Percentiles rank a stretch among this genome's conserved stretches.
phyloP scores from a whole-genome alignment of 2,888 invertebrate genomes.

The Habroteleia sp. region DNA sequence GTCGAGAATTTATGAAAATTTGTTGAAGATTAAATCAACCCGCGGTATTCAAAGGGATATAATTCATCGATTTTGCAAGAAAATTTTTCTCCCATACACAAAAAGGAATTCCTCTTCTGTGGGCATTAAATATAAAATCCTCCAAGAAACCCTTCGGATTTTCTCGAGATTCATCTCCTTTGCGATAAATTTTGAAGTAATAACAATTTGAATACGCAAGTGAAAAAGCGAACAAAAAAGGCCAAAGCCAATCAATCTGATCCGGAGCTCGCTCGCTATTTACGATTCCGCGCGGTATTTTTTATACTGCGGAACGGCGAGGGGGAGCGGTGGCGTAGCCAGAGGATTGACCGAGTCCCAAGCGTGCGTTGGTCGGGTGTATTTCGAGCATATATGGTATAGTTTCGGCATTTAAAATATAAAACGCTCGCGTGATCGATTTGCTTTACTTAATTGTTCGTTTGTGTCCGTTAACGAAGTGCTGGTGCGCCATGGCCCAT shows the following conservation, averaged over 20 bases:
- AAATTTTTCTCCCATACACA: too few species aligned
- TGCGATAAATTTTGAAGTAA: too few species aligned
- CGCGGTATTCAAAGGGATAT: too few species aligned
- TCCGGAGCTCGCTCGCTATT: conserved; percentile 1
- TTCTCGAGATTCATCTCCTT: too few species aligned
- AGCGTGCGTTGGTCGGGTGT: conserved; percentile 1
- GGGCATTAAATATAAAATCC: too few species aligned
- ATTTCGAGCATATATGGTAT: neutral
- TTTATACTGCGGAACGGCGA: conserved; percentile 6
- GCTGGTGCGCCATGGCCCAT: conserved; percentile 60
- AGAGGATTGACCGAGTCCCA: conserved; percentile 12
- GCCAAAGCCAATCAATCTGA: conserved; percentile 6
- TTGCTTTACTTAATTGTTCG: conserved; percentile 59
- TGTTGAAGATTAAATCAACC: too few species aligned
- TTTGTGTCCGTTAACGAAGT: conserved; percentile 64
- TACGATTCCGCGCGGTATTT: conserved; percentile 3
- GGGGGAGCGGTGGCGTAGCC: neutral
- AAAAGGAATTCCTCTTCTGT: too few species aligned
- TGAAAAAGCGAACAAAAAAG: neutral
- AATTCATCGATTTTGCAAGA: too few species aligned
- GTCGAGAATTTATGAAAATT: too few species aligned
- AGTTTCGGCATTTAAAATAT: conserved; percentile 56
- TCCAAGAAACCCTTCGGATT: too few species aligned
- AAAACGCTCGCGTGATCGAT: conserved; percentile 53
- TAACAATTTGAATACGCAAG: neutral